phyloP scores from a whole-genome alignment of 2,797 vertebrate genomes.

The Sarcoramphus papa region DNA sequence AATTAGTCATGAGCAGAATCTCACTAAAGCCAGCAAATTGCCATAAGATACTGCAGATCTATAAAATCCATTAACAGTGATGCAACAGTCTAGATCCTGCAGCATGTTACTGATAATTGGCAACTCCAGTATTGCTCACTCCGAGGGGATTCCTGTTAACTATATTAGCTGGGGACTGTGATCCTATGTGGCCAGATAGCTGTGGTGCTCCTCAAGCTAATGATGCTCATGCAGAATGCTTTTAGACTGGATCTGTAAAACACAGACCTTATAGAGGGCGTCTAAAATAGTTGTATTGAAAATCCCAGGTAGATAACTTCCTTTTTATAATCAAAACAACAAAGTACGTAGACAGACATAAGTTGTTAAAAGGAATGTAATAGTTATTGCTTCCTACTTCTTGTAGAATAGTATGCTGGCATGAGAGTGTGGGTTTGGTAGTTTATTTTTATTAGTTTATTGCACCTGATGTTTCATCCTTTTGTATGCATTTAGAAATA shows the following conservation, averaged over 20 bases:
- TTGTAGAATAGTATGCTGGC: neutral
- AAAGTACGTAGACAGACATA: accelerated
- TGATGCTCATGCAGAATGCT: neutral
- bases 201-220: neutral
- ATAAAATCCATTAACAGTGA: neutral
- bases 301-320: neutral
- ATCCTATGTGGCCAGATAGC: neutral
- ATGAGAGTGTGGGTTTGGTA: neutral
- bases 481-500: neutral
- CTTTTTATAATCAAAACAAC: neutral
- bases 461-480: neutral
- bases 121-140: neutral
- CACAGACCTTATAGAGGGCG: neutral
- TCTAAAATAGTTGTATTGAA: neutral
- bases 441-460: neutral
- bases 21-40: neutral
- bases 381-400: neutral
- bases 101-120: neutral
- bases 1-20: neutral
- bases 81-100: neutral
- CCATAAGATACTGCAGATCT: neutral
- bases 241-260: neutral
- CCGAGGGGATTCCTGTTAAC: neutral
- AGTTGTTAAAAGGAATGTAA: neutral
- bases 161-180: neutral